Conservation (phyloP, 2,888 invertebrate species). For the Cephus sareptanus region DNA sequence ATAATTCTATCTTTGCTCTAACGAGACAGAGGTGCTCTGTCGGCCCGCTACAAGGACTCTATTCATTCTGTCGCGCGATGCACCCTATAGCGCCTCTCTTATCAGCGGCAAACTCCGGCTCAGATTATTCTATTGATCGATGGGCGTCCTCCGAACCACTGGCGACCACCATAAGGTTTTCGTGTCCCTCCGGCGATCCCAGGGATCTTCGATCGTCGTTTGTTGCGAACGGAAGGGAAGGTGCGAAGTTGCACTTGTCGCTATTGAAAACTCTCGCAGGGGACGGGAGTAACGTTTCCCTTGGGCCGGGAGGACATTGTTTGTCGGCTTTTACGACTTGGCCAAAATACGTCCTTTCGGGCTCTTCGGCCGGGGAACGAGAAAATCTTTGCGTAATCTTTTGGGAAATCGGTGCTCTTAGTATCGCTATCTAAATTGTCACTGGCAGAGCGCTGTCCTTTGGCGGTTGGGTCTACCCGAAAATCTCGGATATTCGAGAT, state of each 20-base stretch:
- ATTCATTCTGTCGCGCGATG: constrained; percentile 3
- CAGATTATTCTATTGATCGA: constrained; percentile 13
- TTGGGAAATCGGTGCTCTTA: constrained; percentile 12
- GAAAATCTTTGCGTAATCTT: background rate
- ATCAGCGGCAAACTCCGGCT: constrained; percentile 1
- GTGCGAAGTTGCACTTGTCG: background rate
- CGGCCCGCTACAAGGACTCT: constrained; percentile 2
- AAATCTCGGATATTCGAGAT: constrained; percentile 35
- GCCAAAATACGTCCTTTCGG: background rate
- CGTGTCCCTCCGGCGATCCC: background rate
- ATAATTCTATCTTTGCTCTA: background rate
- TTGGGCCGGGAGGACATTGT: background rate
- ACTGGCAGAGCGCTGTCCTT: constrained; percentile 24
- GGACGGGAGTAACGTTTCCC: background rate
- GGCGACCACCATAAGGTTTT: background rate
- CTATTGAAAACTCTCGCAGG: background rate
- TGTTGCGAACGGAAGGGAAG: background rate
- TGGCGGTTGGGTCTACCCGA: constrained; percentile 27
- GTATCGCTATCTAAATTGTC: constrained; percentile 43
- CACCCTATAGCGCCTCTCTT: background rate
- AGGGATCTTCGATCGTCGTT: background rate
- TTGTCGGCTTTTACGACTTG: background rate
- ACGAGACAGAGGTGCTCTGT: constrained; percentile 10
- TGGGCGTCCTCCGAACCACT: background rate
- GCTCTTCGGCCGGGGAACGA: background rate